Conservation (phyloP, 2,888 invertebrate species). For the Tetramorium bicarinatum region DNA sequence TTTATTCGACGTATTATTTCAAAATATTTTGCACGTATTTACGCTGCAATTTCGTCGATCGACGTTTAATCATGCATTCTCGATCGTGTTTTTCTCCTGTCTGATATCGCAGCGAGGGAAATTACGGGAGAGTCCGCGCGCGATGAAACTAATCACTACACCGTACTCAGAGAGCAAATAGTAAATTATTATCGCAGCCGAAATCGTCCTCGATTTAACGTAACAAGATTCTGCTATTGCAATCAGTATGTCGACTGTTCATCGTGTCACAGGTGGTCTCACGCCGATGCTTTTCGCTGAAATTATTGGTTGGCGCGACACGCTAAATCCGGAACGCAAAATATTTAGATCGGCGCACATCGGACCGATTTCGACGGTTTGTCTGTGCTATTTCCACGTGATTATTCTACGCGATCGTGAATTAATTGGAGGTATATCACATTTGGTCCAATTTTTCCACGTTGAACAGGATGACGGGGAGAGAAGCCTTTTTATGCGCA, state of each 20-base stretch:
- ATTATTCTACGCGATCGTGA: conserved; percentile 62
- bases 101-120: neutral
- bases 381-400: conserved; percentile 15
- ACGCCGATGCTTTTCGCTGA: conserved; percentile 19
- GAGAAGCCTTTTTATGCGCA: neutral
- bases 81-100: neutral
- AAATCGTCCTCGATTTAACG: conserved; percentile 24
- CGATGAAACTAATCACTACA: conserved; percentile 22
- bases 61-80: conserved; percentile 5
- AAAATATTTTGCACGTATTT: conserved; percentile 14
- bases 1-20: neutral
- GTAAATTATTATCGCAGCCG: conserved; percentile 40
- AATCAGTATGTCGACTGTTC: conserved; percentile 30
- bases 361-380: neutral
- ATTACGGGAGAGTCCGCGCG: neutral
- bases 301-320: conserved; percentile 39
- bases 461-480: conserved; percentile 18
- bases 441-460: conserved; percentile 74
- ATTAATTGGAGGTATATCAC: conserved; percentile 74
- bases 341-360: conserved; percentile 26
- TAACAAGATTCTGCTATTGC: conserved; percentile 47
- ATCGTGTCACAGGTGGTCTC: conserved; percentile 32
- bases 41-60: neutral
- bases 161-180: neutral
- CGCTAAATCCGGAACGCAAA: conserved; percentile 15